Conservation (phyloP, 2,888 invertebrate genomes). For the Eristalinus aeneus region DNA sequence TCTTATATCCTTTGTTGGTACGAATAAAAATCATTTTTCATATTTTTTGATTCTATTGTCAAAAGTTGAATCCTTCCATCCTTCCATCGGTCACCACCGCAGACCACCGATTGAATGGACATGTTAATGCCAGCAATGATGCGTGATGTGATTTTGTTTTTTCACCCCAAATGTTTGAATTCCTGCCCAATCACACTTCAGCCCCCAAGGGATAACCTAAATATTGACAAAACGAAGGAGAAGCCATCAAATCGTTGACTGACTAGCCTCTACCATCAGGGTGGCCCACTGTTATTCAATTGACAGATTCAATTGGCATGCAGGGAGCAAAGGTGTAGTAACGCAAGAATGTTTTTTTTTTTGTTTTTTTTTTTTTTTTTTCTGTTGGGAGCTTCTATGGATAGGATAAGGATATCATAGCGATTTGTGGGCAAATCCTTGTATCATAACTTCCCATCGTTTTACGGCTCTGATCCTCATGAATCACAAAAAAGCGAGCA, state of each 20-base stretch:
- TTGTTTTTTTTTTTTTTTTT: not conserved
- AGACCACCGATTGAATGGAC: constrained; percentile 23
- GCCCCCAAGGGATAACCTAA: constrained; percentile 38
- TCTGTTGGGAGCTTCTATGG: not conserved
- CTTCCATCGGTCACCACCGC: constrained; percentile 5
- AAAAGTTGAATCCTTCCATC: not conserved
- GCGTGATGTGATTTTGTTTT: constrained; percentile 20
- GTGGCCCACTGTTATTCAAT: constrained; percentile 21
- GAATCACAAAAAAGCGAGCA: not conserved
- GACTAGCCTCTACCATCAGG: constrained; percentile 17
- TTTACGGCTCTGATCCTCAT: not conserved
- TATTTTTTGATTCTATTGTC: constrained; percentile 27
- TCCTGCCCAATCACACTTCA: constrained; percentile 37
- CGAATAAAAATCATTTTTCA: constrained; percentile 44
- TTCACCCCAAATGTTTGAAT: constrained; percentile 16
- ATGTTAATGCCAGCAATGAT: constrained; percentile 23
- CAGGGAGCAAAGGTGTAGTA: constrained; percentile 13
- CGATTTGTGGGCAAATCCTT: constrained; percentile 1
- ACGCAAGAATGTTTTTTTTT: not conserved
- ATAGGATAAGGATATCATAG: not conserved
- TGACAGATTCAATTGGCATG: constrained; percentile 44
- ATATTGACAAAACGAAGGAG: constrained; percentile 24
- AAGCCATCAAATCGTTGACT: constrained; percentile 8
- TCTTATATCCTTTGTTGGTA: not conserved
- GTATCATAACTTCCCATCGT: constrained; percentile 14